Conservation (phyloP, 2,797 vertebrate species). For the Sebastiscus albofasciatus region DNA sequence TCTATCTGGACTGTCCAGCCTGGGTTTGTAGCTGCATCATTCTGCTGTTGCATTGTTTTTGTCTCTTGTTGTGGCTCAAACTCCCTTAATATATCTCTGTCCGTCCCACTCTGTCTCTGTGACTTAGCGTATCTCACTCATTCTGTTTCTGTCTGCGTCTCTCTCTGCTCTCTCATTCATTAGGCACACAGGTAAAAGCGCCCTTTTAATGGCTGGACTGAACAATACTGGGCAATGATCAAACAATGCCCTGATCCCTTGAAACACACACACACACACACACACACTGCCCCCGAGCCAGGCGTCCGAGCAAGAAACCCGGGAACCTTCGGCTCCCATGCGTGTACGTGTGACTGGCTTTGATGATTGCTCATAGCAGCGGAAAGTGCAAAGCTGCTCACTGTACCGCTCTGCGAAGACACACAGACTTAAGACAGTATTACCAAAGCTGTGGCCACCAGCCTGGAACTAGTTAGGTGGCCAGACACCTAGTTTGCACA, state of each 20-base stretch:
- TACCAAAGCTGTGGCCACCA: conserved; percentile 49
- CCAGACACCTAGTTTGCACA: conserved; percentile 8
- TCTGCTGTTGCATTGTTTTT: conserved; percentile 32
- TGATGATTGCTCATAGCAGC: conserved; percentile 81
- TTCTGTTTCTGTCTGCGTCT: conserved; percentile 1
- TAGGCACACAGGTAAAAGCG: conserved; percentile 51
- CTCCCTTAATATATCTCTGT: not conserved
- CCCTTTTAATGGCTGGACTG: conserved; percentile 38
- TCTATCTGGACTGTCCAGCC: conserved; percentile 52
- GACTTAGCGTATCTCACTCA: not conserved
- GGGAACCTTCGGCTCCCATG: conserved; percentile 67
- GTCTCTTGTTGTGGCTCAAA: conserved; percentile 20
- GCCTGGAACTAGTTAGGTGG: conserved; percentile 39
- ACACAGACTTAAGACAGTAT: conserved; percentile 53
- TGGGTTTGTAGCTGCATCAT: conserved; percentile 31
- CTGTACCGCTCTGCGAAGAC: conserved; percentile 65
- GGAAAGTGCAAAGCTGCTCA: conserved; percentile 81
- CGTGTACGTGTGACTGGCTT: conserved; percentile 75
- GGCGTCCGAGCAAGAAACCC: conserved; percentile 57
- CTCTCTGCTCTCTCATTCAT: conserved; percentile 25
- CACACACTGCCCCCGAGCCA: conserved; percentile 40
- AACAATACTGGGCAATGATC: conserved; percentile 52
- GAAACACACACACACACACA: conserved; percentile 25
- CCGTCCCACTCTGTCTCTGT: conserved; percentile 1
- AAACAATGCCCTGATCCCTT: conserved; percentile 52